These are phyloP conservation scores for Mormoops blainvillei DNA, from an alignment of 2,113 vertebrate genomes.

Conservation along the genomic window DNA sequence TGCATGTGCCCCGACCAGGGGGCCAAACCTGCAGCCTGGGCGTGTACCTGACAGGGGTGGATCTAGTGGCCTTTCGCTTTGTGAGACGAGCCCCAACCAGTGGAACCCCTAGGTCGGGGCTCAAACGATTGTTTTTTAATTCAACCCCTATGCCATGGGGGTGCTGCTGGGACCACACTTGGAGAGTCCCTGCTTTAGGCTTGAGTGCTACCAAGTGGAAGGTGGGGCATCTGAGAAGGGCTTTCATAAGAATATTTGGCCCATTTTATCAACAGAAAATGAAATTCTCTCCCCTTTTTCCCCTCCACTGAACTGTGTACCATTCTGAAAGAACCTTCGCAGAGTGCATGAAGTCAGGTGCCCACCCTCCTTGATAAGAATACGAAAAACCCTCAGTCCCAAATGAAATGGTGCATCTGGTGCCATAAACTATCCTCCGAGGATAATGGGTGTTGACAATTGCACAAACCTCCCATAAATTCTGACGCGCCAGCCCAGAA, in stretches of 20 bases:
- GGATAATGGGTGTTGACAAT: background rate
- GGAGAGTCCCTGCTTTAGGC: background rate
- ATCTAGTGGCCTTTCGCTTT: too few species aligned
- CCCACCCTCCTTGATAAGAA: background rate
- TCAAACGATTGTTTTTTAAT: background rate
- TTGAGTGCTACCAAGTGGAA: too few species aligned
- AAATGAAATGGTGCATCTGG: background rate
- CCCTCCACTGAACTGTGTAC: background rate
- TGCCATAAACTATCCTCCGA: background rate
- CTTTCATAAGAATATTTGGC: background rate
- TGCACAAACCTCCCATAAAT: background rate
- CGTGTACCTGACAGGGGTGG: too few species aligned
- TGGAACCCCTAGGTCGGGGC: too few species aligned
- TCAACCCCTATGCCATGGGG: background rate
- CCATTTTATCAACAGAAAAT: background rate
- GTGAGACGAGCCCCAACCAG: too few species aligned
- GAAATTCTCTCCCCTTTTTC: background rate
- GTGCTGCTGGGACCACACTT: too few species aligned
- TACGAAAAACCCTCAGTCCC: background rate
- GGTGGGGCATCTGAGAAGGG: accelerated
- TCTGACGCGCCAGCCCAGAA: background rate
- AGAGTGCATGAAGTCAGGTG: background rate
- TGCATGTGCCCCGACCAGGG: too few species aligned
- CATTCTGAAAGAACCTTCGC: background rate
- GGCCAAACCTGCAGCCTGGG: too few species aligned